These are phyloP conservation scores for Pyrrhosoma nymphula DNA, from an alignment of 2,888 invertebrate species.

Conservation along the genomic window DNA sequence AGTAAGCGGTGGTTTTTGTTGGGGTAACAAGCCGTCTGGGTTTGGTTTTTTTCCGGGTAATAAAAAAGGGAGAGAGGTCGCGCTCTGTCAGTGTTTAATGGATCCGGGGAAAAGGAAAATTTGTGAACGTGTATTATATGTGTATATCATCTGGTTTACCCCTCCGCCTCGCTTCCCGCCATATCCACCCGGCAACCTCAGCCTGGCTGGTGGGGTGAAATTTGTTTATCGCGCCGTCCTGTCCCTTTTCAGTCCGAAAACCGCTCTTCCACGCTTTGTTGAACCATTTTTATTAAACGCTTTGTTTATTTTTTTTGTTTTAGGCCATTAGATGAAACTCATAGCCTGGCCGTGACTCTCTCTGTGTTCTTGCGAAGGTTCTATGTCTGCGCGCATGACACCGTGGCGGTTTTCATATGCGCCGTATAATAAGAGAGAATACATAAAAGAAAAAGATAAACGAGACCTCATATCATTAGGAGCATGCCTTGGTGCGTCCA, in stretches of 20 bases:
- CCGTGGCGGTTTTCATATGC: background rate
- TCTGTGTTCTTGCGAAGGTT: background rate
- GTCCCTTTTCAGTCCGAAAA: background rate
- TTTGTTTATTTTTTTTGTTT: background rate
- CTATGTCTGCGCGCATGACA: background rate
- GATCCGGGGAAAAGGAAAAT: slow-evolving; percentile 19
- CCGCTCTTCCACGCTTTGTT: background rate
- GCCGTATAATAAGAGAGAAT: background rate
- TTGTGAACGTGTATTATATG: slow-evolving; percentile 36
- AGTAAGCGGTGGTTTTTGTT: background rate
- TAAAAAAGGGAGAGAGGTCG: background rate
- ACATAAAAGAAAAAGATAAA: background rate
- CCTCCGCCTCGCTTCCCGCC: background rate
- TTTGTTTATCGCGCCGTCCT: slow-evolving; percentile 4
- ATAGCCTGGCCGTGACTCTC: background rate
- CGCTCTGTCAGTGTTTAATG: background rate
- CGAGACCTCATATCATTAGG: background rate
- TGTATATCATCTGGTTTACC: background rate
- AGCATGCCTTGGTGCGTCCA: background rate
- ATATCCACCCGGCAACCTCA: background rate
- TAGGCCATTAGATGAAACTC: slow-evolving; percentile 16
- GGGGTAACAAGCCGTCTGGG: background rate
- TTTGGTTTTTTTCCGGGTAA: background rate
- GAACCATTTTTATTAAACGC: background rate
- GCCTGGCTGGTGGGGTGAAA: background rate